Base-by-base conservation (phyloP, 1,140 invertebrate genomes). In the Drosophila ogumai region DNA sequence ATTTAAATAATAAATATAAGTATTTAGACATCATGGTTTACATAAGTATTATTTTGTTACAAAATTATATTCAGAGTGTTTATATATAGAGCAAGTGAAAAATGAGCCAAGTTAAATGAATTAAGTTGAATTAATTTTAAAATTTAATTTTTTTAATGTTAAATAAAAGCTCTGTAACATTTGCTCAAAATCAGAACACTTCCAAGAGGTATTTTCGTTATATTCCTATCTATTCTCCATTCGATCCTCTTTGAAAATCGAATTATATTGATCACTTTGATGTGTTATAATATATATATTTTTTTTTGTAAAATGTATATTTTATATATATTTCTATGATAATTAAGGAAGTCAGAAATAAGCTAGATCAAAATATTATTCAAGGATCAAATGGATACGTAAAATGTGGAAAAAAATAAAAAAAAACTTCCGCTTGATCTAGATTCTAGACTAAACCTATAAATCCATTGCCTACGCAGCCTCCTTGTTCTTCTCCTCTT, bases 391-490 rank as follows among this genome's bases (percentile, higher is more conserved):
- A 36, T 8, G n/a, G 1, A 40, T 13, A 28, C 34, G 1, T 36
- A 19, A 2, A 19, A 36, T 0, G 9, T 10, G 17, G 1, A 22
- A n/a, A 22, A 22, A 15, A 36, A 22, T 15, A 15, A 52, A 2
- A 36, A 9, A 1, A 52, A 15, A 6, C 22, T 34, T 19, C 32
- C 17, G 6, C 46, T 17, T 36, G 50, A 54, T 25, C 38, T 65
- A 38, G 17, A 40, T 49, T 25, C 38, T 65, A 38, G 17, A 40
- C 57, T 63, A 47, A 54, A 47, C 40, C 74, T 82, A 81, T 32
- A 17, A 17, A n/a, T 10, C 28, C 6, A 50, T 2, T 8, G 25
- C 28, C 49, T 28, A 49, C 25, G 47, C 25, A 0, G 4, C 49
- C 19, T 38, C 52, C 52, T 38, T 55, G 6, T 1, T 3, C 19